Conservation (phyloP, 2,113 vertebrate species). For the Panurus biarmicus region DNA sequence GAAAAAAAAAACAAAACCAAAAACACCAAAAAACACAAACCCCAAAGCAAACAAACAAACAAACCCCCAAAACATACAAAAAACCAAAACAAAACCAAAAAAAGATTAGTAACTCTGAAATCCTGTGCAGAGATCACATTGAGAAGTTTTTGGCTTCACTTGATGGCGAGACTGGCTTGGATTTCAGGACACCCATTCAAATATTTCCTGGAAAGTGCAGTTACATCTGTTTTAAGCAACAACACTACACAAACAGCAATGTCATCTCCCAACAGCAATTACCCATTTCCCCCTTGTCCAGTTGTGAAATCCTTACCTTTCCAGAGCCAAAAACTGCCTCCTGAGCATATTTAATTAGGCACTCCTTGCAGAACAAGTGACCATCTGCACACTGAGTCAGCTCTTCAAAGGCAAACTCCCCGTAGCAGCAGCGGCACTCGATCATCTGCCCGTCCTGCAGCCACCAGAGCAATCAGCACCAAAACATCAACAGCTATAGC, state of each 20-base stretch:
- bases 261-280: neutral
- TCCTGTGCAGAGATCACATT: neutral
- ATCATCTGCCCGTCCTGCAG: slow-evolving; percentile 93
- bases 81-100: neutral
- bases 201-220: neutral
- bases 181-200: neutral
- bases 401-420: slow-evolving; percentile 94
- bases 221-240: neutral
- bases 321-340: slow-evolving; percentile 95
- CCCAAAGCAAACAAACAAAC: no score
- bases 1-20: neutral
- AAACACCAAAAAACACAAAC: no score
- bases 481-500: neutral
- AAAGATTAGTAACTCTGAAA: neutral
- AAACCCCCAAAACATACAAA: no score
- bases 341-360: slow-evolving; percentile 94
- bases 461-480: neutral
- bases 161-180: neutral
- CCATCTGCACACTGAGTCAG: slow-evolving; percentile 95
- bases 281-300: neutral
- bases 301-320: slow-evolving; percentile 72
- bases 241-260: neutral
- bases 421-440: slow-evolving; percentile 93
- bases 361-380: slow-evolving; percentile 97
- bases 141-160: neutral